These are phyloP conservation scores for Lampris megalopsis DNA, from an alignment of 2,113 vertebrate species.

Conservation along the genomic window DNA sequence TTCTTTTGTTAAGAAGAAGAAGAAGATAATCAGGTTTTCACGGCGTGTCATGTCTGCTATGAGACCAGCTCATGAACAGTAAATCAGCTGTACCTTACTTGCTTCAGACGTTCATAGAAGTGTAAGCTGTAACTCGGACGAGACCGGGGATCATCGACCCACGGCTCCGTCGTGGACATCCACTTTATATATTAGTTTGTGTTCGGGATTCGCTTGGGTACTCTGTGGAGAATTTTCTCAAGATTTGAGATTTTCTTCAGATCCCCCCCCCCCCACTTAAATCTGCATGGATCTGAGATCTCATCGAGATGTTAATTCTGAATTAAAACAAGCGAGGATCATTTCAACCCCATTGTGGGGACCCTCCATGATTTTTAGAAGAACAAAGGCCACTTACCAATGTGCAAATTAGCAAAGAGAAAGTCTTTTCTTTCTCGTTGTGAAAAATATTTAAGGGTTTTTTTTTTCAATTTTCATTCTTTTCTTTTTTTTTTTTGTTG, in stretches of 20 bases:
- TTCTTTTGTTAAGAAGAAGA: not conserved
- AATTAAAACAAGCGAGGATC: no score
- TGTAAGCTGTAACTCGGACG: not conserved
- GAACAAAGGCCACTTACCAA: not conserved
- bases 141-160: not conserved
- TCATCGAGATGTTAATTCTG: no score
- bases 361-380: no score
- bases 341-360: no score
- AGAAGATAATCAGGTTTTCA: not conserved
- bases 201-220: no score
- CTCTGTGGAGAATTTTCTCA: no score
- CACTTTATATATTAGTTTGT: not conserved
- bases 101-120: slow-evolving; percentile 35
- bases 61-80: slow-evolving; percentile 78
- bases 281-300: no score
- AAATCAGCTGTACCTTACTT: slow-evolving; percentile 56
- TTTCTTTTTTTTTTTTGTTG: not conserved
- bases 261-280: no score
- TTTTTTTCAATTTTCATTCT: slow-evolving; percentile 1
- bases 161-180: not conserved
- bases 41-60: slow-evolving; percentile 21
- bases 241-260: no score
- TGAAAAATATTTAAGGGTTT: slow-evolving; percentile 14
- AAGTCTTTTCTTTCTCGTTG: not conserved
- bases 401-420: slow-evolving; percentile 29